Evolutionary conservation across 2,113 vertebrate species (phyloP).

Genomic region (Podiceps cristatus): DNA sequence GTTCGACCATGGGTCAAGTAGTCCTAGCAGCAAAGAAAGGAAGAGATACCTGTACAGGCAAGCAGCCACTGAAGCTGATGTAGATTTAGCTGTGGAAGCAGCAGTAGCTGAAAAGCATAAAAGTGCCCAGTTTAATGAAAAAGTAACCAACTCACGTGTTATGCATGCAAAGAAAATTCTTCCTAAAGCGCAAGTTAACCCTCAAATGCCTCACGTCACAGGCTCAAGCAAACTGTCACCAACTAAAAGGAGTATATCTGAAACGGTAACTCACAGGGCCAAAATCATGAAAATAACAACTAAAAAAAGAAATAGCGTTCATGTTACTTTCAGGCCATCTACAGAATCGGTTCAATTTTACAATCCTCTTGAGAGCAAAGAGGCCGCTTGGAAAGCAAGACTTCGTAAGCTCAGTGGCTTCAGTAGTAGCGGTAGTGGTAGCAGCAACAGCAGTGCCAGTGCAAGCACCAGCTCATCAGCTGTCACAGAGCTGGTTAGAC

Average conservation of each 20-base stretch:
- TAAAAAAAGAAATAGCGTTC: conserved; percentile 89
- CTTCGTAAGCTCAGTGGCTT: conserved; percentile 95
- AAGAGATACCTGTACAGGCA: conserved; percentile 80
- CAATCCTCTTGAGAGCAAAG: conserved; percentile 94
- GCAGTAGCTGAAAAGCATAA: conserved; percentile 71
- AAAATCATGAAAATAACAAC: conserved; percentile 83
- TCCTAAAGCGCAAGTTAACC: conserved; percentile 75
- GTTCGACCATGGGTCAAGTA: conserved; percentile 63
- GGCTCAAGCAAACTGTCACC: conserved; percentile 79
- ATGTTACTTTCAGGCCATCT: conserved; percentile 95
- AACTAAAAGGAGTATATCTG: conserved; percentile 84
- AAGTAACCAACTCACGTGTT: conserved; percentile 64
- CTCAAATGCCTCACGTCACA: conserved; percentile 71
- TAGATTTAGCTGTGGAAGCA: conserved; percentile 74
- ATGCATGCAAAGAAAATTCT: conserved; percentile 79
- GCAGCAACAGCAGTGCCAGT: conserved; percentile 74
- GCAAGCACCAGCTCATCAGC: conserved; percentile 75
- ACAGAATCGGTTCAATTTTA: conserved; percentile 97
- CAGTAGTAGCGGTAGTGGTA: conserved; percentile 72
- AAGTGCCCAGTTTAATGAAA: conserved; percentile 73
- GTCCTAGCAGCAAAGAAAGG: conserved; percentile 74
- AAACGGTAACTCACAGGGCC: conserved; percentile 81
- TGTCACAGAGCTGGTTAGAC: conserved; percentile 76
- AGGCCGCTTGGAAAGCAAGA: conserved; percentile 94
- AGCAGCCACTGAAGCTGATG: conserved; percentile 77